Evolutionary conservation across 1,140 invertebrate genomes (phyloP).

Genomic region (Aphaenogaster rudis): DNA sequence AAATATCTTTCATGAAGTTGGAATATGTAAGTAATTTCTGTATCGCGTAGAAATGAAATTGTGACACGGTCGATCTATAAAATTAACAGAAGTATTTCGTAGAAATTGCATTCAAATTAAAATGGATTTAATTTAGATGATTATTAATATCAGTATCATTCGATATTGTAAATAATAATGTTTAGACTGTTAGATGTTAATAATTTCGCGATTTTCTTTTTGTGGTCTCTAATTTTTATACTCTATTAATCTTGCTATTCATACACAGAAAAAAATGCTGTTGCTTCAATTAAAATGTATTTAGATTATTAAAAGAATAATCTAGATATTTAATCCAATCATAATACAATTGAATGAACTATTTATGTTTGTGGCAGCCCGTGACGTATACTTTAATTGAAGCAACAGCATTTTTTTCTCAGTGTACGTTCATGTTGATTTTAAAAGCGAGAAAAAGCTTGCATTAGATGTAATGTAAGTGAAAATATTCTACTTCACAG

Average conservation of each 20-base stretch:
- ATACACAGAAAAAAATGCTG: too few relatives aligned
- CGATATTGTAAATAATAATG: conserved; percentile 3
- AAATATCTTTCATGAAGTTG: conserved; percentile 12
- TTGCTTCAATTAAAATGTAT: too few relatives aligned
- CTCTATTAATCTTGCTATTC: not conserved
- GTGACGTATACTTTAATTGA: too few relatives aligned
- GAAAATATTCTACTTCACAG: not conserved
- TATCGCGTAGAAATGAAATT: not conserved
- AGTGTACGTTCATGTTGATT: not conserved
- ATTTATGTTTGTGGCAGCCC: too few relatives aligned
- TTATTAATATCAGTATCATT: conserved; percentile 3
- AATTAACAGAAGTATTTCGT: not conserved
- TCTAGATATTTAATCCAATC: too few relatives aligned
- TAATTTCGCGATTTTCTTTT: not conserved
- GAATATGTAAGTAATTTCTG: conserved; percentile 40
- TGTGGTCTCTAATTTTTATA: not conserved
- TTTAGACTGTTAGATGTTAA: not conserved
- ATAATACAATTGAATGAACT: too few relatives aligned
- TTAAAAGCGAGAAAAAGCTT: not conserved
- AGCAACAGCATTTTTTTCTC: too few relatives aligned
- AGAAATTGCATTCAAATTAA: not conserved
- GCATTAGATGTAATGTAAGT: not conserved
- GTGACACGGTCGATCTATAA: not conserved
- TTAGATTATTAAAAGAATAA: too few relatives aligned
- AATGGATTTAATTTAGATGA: not conserved